Evolutionary conservation across 2,888 invertebrate species (phyloP).

Genomic region (Folsomia candida): DNA sequence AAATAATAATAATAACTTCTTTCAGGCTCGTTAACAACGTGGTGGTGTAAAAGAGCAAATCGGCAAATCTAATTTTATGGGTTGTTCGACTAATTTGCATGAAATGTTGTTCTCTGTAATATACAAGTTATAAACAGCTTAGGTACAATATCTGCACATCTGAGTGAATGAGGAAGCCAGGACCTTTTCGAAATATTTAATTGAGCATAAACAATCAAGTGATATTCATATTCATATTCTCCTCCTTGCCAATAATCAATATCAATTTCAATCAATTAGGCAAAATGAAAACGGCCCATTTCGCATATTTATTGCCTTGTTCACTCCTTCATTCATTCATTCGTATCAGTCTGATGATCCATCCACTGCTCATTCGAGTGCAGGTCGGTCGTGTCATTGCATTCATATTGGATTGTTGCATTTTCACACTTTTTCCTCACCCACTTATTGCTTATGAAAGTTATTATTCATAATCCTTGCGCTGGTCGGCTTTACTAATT

Average conservation of each 20-base stretch:
- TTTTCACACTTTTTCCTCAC: neutral
- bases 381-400: neutral
- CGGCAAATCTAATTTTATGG: neutral
- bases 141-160: no score
- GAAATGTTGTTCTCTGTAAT: neutral
- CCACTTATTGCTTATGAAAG: no score
- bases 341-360: neutral
- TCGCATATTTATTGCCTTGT: constrained; percentile 27
- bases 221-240: neutral
- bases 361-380: neutral
- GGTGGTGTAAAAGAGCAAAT: neutral
- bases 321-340: neutral
- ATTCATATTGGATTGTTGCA: neutral
- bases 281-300: constrained; percentile 27
- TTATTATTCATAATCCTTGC: no score
- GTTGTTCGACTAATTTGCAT: constrained; percentile 6
- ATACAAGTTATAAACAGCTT: no score
- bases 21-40: neutral
- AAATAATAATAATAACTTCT: no score
- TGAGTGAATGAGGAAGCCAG: no score
- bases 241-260: constrained; percentile 18
- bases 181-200: no score
- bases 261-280: constrained; percentile 41
- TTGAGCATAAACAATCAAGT: neutral
- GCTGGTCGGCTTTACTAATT: neutral